Evolutionary conservation across 2,888 invertebrate species (phyloP).

Genomic region (Euzetes globulus): DNA sequence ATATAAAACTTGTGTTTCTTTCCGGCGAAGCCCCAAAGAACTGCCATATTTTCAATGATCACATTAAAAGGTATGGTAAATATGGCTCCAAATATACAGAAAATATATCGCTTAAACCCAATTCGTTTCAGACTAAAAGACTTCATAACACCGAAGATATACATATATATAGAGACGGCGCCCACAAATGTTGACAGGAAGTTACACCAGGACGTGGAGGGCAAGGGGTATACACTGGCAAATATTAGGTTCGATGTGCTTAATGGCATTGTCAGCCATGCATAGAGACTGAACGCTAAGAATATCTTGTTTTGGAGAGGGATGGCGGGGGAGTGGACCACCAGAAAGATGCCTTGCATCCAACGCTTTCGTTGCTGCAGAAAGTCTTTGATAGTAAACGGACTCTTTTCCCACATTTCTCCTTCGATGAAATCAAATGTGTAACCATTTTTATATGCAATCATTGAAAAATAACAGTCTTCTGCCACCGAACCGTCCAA

Average conservation of each 20-base stretch:
- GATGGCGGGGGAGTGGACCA: conserved; percentile 63
- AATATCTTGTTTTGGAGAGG: conserved; percentile 69
- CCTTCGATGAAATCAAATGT: conserved; percentile 93
- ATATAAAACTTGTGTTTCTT: conserved; percentile 96
- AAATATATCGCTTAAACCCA: conserved; percentile 66
- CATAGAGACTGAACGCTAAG: conserved; percentile 80
- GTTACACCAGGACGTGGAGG: conserved; percentile 64
- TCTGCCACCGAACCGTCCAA: conserved; percentile 95
- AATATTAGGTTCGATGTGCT: conserved; percentile 81
- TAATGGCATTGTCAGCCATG: conserved; percentile 90
- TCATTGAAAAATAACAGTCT: conserved; percentile 95
- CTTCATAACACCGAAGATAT: conserved; percentile 92
- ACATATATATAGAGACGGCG: conserved; percentile 93
- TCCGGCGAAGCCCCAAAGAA: conserved; percentile 85
- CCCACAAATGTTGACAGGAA: conserved; percentile 82
- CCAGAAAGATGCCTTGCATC: conserved; percentile 58
- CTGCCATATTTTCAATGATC: conserved; percentile 87
- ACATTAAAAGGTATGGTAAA: conserved; percentile 88
- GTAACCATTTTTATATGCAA: conserved; percentile 80
- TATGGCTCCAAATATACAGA: conserved; percentile 76
- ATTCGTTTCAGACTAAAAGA: conserved; percentile 83
- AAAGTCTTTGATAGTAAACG: conserved; percentile 89
- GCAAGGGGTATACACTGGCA: conserved; percentile 73
- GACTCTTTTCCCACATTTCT: conserved; percentile 98
- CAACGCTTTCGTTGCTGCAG: conserved; percentile 92